A percentile compares a stretch with the other conserved stretches of the same genome.
Conservation (phyloP, 2,113 vertebrate genomes). For the Taurulus bubalis region DNA sequence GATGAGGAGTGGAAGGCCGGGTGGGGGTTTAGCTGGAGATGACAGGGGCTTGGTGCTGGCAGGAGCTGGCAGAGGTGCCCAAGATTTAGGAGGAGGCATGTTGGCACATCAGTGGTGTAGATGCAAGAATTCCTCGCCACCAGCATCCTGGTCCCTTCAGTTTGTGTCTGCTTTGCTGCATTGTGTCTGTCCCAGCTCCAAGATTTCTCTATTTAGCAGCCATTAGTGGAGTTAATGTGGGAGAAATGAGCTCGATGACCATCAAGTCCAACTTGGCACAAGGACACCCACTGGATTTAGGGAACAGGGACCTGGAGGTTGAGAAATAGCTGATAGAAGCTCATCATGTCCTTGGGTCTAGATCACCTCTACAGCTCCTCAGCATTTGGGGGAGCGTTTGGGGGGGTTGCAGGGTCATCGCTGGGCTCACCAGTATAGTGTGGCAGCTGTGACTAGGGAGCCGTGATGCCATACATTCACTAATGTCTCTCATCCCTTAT, state of each 20-base stretch:
- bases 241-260: conserved; percentile 73
- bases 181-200: conserved; percentile 56
- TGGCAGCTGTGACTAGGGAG: conserved; percentile 72
- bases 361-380: conserved; percentile 58
- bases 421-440: conserved; percentile 64
- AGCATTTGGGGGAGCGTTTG: conserved; percentile 15
- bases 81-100: conserved; percentile 59
- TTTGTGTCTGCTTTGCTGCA: conserved; percentile 21
- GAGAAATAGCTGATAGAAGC: conserved; percentile 69
- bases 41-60: conserved; percentile 57
- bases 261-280: conserved; percentile 73
- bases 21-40: conserved; percentile 32
- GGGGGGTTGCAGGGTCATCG: conserved; percentile 64
- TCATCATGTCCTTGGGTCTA: conserved; percentile 73
- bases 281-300: conserved; percentile 31
- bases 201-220: conserved; percentile 78
- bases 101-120: conserved; percentile 46
- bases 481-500: conserved; percentile 75
- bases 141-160: not conserved
- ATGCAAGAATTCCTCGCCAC: conserved; percentile 54
- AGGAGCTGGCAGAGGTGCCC: conserved; percentile 67
- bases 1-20: conserved; percentile 46
- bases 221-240: conserved; percentile 80
- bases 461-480: conserved; percentile 65
- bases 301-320: conserved; percentile 55